Evolutionary conservation across 2,888 invertebrate species (phyloP), one percentile per base, ranked within the genome.

Genomic region (Lampropteryx suffumata): DNA sequence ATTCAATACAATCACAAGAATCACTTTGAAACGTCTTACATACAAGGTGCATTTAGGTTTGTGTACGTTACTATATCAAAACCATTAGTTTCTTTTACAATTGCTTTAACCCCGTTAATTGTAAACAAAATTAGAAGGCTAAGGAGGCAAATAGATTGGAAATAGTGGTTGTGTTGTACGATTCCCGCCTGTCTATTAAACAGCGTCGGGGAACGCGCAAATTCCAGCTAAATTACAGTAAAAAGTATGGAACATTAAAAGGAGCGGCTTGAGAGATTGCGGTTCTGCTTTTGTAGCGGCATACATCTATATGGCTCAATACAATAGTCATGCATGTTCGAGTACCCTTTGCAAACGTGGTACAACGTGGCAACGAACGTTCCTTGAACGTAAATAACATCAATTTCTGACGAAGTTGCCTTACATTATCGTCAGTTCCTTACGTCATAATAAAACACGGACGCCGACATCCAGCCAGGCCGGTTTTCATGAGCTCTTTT

Each of bases 131-230:
- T 17, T 60, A 65, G 69, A 64, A 66, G 53, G 62, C 67, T 71
- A 76, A 75, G 69, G 24, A 2, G 24, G 24, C 70, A 73, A 71
- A 70, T 57, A 74, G 74, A 77, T 74, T 72, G 73, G 75, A 82
- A 82, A 79, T 65, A 76, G 70, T 75, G 78, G 75, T 79, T 77
- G 75, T 77, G 75, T 76, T 74, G 73, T 70, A 69, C 71, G 67
- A 68, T 69, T 69, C 64, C 62, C 69, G 66, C 69, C 71, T 77
- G 65, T 72, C 80, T 79, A 79, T 82, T 82, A 82, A 79, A 74
- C 72, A 67, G 71, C 70, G 69, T 69, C 65, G 71, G 70, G 61
- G 63, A 70, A 67, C 71, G 65, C 73, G 71, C 61, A 71, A 76
- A 76, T 74, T 74, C 70, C 61, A 64, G 66, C 62, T 69, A 73